phyloP scores from a whole-genome alignment of 30 jellyfish, hydroid and myxozoan species.

The Pelagia noctiluca region DNA sequence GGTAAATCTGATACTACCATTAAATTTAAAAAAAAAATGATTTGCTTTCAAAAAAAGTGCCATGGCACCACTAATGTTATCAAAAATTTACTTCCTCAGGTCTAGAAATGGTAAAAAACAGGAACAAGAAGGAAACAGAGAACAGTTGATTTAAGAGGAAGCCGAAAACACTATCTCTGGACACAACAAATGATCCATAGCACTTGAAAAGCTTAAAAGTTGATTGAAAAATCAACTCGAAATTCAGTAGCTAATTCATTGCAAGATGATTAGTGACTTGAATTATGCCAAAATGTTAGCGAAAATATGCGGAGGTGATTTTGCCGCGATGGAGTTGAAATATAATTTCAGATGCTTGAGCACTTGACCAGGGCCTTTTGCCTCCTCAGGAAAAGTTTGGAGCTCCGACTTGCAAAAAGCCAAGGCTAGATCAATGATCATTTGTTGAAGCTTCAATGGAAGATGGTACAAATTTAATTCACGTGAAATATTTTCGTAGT shows the following conservation, averaged over 20 bases:
- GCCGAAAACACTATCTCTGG: not conserved
- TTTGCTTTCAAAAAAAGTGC: not conserved
- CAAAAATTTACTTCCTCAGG: not conserved
- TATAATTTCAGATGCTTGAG: not conserved
- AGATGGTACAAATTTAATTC: not conserved
- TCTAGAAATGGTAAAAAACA: not conserved
- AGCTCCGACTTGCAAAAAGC: constrained; percentile 2
- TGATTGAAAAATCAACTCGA: not conserved
- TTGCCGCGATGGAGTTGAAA: not conserved
- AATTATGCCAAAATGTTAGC: not conserved
- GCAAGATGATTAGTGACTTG: not conserved
- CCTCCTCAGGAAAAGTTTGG: not conserved
- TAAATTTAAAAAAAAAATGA: not conserved
- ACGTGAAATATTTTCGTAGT: not conserved
- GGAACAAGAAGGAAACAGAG: not conserved
- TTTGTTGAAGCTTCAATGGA: not conserved
- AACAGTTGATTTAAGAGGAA: not conserved
- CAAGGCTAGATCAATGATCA: not conserved
- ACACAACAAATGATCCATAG: not conserved
- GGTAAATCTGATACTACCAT: not conserved
- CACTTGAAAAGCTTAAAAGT: not conserved
- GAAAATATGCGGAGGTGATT: not conserved
- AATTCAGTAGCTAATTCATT: not conserved
- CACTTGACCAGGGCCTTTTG: not conserved
- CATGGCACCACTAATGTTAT: not conserved